A percentile compares a stretch with the other conserved stretches of the same genome.
Evolutionary conservation across 1,140 invertebrate genomes (phyloP).

Genomic region (Drosophila paulistorum): DNA sequence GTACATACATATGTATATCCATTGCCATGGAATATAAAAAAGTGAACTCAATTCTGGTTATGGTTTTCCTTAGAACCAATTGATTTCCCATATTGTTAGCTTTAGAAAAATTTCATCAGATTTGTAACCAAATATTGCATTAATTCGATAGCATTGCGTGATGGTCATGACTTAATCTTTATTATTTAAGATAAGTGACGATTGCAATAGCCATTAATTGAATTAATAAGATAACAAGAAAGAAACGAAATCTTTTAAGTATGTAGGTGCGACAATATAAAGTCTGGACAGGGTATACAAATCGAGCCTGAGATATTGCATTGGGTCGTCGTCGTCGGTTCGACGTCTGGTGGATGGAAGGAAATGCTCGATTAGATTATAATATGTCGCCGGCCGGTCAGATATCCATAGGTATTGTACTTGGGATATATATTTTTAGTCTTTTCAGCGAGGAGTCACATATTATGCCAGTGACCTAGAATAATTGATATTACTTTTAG

Average conservation of each 20-base stretch:
- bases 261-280: conserved; percentile 25
- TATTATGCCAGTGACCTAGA: conserved; percentile 35
- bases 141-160: conserved; percentile 7
- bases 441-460: neutral
- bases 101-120: neutral
- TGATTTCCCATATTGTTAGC: neutral
- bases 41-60: too few relatives aligned
- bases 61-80: too few relatives aligned
- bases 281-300: conserved; percentile 20
- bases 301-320: conserved; percentile 54
- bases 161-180: conserved; percentile 25
- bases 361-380: conserved; percentile 63
- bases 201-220: conserved; percentile 45
- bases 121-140: conserved; percentile 7
- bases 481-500: conserved; percentile 5
- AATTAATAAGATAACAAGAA: conserved; percentile 66
- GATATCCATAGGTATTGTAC: conserved; percentile 20
- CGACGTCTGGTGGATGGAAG: conserved; percentile 22
- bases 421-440: conserved; percentile 27
- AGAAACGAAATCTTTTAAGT: conserved; percentile 34
- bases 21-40: too few relatives aligned
- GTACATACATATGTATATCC: too few relatives aligned
- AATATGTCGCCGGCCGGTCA: conserved; percentile 33
- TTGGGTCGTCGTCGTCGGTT: conserved; percentile 11
- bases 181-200: conserved; percentile 16